phyloP scores from a whole-genome alignment of 2,888 invertebrate genomes.

The Leptopilina drosophilae region DNA sequence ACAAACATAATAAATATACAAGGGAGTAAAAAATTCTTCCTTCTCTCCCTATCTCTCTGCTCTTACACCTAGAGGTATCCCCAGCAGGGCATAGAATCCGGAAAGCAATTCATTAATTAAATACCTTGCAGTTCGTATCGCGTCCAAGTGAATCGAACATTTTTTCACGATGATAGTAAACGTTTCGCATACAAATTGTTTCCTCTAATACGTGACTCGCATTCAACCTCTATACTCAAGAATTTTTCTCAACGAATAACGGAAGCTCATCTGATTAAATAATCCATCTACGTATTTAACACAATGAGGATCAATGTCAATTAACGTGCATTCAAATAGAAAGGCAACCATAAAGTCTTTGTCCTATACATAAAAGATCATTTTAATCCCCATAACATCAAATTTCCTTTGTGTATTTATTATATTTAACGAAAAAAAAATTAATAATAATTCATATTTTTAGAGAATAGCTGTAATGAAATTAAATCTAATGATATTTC shows the following conservation, averaged over 20 bases:
- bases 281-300: constrained; percentile 4
- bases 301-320: constrained; percentile 12
- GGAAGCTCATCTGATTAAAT: constrained; percentile 23
- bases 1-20: constrained; percentile 27
- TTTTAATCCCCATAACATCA: no score
- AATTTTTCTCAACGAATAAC: constrained; percentile 16
- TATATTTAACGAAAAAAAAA: no score
- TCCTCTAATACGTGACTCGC: constrained; percentile 43
- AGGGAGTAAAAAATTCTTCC: not conserved
- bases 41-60: not conserved
- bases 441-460: no score
- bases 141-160: constrained; percentile 39
- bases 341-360: not conserved
- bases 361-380: not conserved
- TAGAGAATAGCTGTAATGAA: no score
- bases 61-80: not conserved
- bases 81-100: constrained; percentile 22
- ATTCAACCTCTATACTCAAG: constrained; percentile 26
- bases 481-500: no score
- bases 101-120: constrained; percentile 49
- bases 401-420: no score
- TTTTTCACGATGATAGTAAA: constrained; percentile 44
- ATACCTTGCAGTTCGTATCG: constrained; percentile 44
- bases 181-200: constrained; percentile 44
- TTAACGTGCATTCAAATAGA: not conserved